A percentile compares a stretch with the other conserved stretches of the same genome.
phyloP scores from a whole-genome alignment of 2,797 vertebrate genomes.

The Neoniphon sammara region DNA sequence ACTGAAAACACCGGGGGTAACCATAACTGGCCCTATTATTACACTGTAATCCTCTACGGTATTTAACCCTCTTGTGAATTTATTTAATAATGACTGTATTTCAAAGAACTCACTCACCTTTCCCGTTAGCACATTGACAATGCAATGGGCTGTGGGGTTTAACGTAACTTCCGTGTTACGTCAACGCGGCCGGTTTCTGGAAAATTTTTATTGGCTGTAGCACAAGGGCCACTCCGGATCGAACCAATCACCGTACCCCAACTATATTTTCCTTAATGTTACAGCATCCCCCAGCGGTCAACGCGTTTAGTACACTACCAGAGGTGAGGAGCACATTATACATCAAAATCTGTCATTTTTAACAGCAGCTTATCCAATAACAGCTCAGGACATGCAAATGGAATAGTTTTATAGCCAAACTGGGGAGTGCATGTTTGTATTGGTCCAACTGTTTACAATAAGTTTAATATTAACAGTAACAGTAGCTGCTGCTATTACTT shows the following conservation, averaged over 20 bases:
- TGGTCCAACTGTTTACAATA: too few species aligned
- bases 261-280: neutral
- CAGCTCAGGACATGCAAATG: too few species aligned
- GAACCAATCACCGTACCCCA: too few species aligned
- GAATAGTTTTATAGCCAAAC: too few species aligned
- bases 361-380: too few species aligned
- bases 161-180: conserved; percentile 50
- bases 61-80: neutral
- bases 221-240: neutral
- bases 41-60: too few species aligned
- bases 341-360: neutral
- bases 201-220: conserved; percentile 42
- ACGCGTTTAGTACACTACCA: neutral
- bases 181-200: conserved; percentile 5
- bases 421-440: too few species aligned
- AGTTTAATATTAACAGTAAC: too few species aligned
- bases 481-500: too few species aligned
- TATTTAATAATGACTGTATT: neutral
- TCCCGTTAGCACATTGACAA: conserved; percentile 41
- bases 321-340: neutral
- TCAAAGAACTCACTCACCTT: conserved; percentile 65
- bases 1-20: too few species aligned
- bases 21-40: too few species aligned
- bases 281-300: conserved; percentile 29
- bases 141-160: neutral